Conservation (phyloP, 2,113 vertebrate genomes). For the Otis tarda region DNA sequence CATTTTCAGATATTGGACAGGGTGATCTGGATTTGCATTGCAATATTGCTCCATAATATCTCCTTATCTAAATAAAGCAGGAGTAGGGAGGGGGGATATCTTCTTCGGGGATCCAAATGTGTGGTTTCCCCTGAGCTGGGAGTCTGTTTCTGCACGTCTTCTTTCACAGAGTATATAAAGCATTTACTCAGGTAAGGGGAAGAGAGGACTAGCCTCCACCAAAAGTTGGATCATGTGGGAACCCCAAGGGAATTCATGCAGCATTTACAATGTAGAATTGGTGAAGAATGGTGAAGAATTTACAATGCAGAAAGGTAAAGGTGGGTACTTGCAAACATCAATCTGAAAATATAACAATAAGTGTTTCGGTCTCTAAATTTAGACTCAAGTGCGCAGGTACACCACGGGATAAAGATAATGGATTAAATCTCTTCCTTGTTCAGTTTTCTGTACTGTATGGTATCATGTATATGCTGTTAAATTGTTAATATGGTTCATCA, state of each 20-base stretch:
- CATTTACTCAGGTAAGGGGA: background rate
- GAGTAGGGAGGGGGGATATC: background rate
- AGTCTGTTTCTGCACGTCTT: background rate
- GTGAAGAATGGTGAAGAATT: background rate
- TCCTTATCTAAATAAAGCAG: background rate
- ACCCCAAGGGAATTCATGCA: background rate
- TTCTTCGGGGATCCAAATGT: background rate
- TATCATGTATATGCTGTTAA: background rate
- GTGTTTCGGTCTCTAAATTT: background rate
- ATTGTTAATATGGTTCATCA: background rate
- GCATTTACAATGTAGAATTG: background rate
- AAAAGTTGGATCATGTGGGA: background rate
- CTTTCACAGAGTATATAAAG: background rate
- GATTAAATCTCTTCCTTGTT: background rate
- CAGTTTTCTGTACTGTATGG: background rate
- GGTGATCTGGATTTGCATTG: background rate
- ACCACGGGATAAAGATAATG: background rate
- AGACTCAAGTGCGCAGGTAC: background rate
- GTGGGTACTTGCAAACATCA: background rate
- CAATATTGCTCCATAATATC: background rate
- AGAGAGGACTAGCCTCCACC: background rate
- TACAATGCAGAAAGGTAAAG: background rate
- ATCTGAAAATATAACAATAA: background rate
- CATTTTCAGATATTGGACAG: background rate
- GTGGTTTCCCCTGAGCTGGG: background rate